A percentile compares a stretch with the other conserved stretches of the same genome.
Evolutionary conservation across 1,140 invertebrate genomes (phyloP).

Genomic region (Amphibalanus amphitrite): DNA sequence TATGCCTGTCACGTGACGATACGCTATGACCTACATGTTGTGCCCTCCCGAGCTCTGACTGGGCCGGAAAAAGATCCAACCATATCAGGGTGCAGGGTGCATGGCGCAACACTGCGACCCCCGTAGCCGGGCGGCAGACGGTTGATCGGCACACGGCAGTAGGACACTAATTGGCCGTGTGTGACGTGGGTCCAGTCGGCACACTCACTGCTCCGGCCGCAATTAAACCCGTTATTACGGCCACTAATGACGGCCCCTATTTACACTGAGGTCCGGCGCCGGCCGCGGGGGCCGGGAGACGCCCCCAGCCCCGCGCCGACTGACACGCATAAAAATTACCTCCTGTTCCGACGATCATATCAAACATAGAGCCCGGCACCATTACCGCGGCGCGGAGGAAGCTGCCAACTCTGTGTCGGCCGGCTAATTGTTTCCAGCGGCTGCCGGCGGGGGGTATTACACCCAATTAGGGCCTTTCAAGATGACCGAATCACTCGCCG

Average conservation of each 20-base stretch:
- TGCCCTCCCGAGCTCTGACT: too few relatives aligned
- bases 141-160: too few relatives aligned
- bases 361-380: neutral
- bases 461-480: neutral
- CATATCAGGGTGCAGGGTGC: too few relatives aligned
- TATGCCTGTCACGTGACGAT: too few relatives aligned
- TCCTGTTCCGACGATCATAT: neutral
- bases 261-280: neutral
- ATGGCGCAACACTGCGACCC: too few relatives aligned
- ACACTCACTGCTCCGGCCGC: too few relatives aligned
- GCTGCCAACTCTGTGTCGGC: neutral
- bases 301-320: too few relatives aligned
- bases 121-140: too few relatives aligned
- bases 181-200: too few relatives aligned
- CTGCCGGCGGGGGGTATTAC: neutral
- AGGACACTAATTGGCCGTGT: too few relatives aligned
- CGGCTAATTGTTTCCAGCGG: neutral
- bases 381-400: neutral
- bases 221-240: neutral
- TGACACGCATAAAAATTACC: neutral
- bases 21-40: too few relatives aligned
- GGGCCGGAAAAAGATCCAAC: too few relatives aligned
- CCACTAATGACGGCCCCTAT: neutral
- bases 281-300: neutral
- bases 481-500: neutral